Percentiles rank a stretch among this genome's conserved stretches.
phyloP scores from a whole-genome alignment of 2,797 vertebrate species.

The Tachyglossus aculeatus region DNA sequence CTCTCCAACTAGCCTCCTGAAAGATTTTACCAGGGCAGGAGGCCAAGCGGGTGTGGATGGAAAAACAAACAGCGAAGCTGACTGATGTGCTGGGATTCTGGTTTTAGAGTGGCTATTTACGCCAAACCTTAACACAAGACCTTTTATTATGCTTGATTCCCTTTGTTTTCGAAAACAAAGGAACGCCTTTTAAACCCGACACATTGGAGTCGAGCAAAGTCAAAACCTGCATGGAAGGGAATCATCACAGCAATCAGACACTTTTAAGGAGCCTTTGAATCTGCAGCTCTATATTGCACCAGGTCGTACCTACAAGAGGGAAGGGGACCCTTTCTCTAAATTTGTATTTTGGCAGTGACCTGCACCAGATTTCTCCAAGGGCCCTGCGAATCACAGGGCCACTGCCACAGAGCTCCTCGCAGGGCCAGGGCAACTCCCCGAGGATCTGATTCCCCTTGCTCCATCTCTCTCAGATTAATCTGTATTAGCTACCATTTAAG shows the following conservation, averaged over 20 bases:
- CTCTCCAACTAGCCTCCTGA: no score
- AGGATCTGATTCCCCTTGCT: neutral
- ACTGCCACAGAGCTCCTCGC: neutral
- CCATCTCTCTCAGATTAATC: neutral
- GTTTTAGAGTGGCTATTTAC: no score
- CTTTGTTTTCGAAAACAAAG: neutral
- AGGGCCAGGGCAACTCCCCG: neutral
- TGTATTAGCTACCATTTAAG: conserved; percentile 1
- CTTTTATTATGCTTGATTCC: neutral
- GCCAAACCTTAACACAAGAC: neutral
- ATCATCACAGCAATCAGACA: neutral
- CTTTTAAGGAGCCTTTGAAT: no score
- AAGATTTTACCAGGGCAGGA: no score
- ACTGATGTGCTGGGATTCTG: neutral
- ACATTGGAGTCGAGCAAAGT: neutral
- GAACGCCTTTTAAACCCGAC: neutral
- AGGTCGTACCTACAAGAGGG: no score
- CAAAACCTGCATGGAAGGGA: no score
- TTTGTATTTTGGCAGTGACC: no score
- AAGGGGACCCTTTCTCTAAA: no score
- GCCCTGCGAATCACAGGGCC: no score
- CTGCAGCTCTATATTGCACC: no score
- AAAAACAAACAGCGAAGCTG: neutral
- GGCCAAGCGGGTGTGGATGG: no score
- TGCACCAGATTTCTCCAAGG: no score